These are phyloP conservation scores for Plumapathes pennacea DNA, from an alignment of 92 coral and sea anemone genomes.

Conservation along the genomic window DNA sequence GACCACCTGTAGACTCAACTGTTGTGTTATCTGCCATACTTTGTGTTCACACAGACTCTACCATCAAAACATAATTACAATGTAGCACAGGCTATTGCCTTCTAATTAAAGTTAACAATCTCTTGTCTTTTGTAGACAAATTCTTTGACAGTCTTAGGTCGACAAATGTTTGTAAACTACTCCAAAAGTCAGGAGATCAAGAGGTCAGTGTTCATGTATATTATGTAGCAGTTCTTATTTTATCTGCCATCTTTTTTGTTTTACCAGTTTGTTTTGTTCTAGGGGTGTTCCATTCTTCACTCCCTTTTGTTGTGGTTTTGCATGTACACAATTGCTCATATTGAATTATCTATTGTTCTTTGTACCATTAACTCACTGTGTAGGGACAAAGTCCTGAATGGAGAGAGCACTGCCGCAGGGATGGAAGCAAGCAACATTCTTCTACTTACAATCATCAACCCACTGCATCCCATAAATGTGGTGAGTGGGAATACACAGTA, in stretches of 20 bases:
- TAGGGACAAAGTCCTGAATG: constrained; percentile 97
- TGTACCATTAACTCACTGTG: not conserved
- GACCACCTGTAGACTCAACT: too few relatives aligned
- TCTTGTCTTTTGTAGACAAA: constrained; percentile 61
- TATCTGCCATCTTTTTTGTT: not conserved
- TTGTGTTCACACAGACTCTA: too few relatives aligned
- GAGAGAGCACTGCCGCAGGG: constrained; percentile 81
- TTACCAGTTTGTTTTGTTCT: not conserved
- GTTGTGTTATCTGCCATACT: too few relatives aligned
- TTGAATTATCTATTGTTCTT: not conserved
- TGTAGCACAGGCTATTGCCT: too few relatives aligned
- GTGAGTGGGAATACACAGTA: too few relatives aligned
- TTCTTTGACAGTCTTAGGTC: constrained; percentile 89
- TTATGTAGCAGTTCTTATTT: too few relatives aligned
- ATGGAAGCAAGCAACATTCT: constrained; percentile 93
- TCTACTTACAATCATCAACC: constrained; percentile 94
- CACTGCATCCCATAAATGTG: constrained; percentile 92
- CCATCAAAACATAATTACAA: too few relatives aligned
- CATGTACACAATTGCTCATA: not conserved
- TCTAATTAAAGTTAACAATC: too few relatives aligned
- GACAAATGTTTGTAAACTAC: constrained; percentile 99
- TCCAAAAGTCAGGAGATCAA: constrained; percentile 99
- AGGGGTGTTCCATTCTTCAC: not conserved
- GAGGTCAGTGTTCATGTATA: too few relatives aligned
- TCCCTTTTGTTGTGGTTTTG: not conserved